Conservation (phyloP, 1,140 invertebrate genomes). For the Piezodorus guildinii region DNA sequence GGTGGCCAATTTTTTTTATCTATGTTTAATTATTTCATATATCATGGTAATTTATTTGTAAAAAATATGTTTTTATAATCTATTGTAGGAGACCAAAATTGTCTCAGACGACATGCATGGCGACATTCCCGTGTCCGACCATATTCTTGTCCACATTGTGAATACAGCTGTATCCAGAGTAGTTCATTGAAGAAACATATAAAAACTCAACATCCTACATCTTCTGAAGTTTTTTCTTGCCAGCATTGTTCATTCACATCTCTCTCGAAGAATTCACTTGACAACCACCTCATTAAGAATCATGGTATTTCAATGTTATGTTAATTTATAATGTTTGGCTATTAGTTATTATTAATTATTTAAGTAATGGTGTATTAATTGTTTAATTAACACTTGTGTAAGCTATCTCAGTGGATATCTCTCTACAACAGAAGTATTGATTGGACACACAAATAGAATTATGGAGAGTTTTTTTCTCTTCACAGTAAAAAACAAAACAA, state of each 20-base stretch:
- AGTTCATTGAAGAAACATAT: constrained; percentile 48
- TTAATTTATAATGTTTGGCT: too few species aligned
- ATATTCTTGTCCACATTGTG: constrained; percentile 28
- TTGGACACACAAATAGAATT: too few species aligned
- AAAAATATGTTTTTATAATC: not conserved
- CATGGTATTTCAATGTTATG: not conserved
- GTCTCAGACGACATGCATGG: constrained; percentile 63
- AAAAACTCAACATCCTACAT: constrained; percentile 37
- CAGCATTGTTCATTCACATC: constrained; percentile 22
- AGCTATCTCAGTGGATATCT: too few species aligned
- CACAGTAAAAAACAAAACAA: too few species aligned
- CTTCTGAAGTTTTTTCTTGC: constrained; percentile 20
- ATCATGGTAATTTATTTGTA: not conserved
- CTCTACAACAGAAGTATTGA: too few species aligned
- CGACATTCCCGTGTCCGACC: constrained; percentile 31
- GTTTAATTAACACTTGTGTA: too few species aligned
- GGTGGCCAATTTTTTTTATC: not conserved
- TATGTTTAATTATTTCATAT: not conserved
- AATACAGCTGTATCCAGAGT: constrained; percentile 54
- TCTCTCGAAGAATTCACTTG: constrained; percentile 18
- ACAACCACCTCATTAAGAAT: constrained; percentile 14
- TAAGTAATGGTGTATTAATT: too few species aligned
- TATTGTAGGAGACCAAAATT: constrained; percentile 54
- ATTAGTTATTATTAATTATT: too few species aligned
- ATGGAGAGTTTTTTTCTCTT: too few species aligned